Percentiles rank a stretch among this genome's conserved stretches.
phyloP scores from a whole-genome alignment of 2,797 vertebrate genomes.

The Masticophis lateralis region DNA sequence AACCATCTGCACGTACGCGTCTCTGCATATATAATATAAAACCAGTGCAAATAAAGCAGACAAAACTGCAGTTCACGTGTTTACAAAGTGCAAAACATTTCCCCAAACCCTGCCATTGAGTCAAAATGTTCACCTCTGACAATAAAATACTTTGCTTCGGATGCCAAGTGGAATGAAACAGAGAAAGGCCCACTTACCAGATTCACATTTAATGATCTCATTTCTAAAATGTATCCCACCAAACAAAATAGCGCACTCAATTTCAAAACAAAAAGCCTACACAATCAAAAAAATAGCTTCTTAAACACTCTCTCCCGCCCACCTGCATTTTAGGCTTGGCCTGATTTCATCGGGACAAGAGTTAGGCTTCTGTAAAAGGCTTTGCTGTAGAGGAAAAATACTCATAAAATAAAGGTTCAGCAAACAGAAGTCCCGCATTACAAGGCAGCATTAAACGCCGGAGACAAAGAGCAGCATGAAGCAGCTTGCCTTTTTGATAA shows the following conservation, averaged over 20 bases:
- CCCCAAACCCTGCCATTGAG: constrained; percentile 59
- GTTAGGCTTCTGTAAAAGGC: constrained; percentile 54
- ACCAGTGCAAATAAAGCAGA: constrained; percentile 75
- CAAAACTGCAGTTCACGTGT: constrained; percentile 71
- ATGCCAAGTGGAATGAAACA: constrained; percentile 70
- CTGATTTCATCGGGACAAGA: constrained; percentile 59
- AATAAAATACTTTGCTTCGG: constrained; percentile 60
- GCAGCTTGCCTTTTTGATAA: constrained; percentile 48
- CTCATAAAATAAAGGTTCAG: constrained; percentile 53
- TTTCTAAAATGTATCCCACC: constrained; percentile 51
- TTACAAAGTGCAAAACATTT: constrained; percentile 75
- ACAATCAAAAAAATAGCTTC: constrained; percentile 63
- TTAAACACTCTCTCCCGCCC: constrained; percentile 40
- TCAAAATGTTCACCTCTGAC: constrained; percentile 54
- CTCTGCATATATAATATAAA: constrained; percentile 58
- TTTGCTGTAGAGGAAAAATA: constrained; percentile 42
- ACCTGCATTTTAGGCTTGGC: constrained; percentile 48
- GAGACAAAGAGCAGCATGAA: constrained; percentile 48
- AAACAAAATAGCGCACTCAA: constrained; percentile 65
- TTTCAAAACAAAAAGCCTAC: constrained; percentile 76
- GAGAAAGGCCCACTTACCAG: constrained; percentile 51
- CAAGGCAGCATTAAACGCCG: constrained; percentile 57
- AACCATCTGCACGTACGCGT: constrained; percentile 65
- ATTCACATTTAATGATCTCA: constrained; percentile 69
- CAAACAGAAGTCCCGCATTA: constrained; percentile 34